A percentile compares a stretch with the other conserved stretches of the same genome.
Conservation (phyloP, 2,797 vertebrate genomes). For the Liparis tanakae region DNA sequence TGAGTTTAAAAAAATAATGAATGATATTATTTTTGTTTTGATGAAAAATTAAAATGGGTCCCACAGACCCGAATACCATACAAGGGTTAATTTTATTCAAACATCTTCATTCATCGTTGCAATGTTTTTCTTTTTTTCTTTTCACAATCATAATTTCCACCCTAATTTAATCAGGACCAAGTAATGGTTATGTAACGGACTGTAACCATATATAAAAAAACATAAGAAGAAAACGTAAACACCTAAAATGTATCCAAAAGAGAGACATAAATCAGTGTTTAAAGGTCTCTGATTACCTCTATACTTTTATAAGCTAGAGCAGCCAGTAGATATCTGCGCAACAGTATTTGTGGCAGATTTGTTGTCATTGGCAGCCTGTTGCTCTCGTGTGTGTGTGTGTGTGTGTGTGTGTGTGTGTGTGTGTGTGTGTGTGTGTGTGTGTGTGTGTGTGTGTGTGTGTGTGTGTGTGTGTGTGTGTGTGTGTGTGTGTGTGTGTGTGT, state of each 20-base stretch:
- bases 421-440: background rate
- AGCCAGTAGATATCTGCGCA: conserved; percentile 22
- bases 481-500: background rate
- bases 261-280: background rate
- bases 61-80: no score
- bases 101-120: no score
- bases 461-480: conserved; percentile 1
- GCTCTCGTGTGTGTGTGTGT: conserved; percentile 6
- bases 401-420: background rate
- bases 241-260: background rate
- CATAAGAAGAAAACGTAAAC: background rate
- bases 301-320: background rate
- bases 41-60: no score
- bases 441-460: background rate
- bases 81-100: no score
- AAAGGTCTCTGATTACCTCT: conserved; percentile 5
- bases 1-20: no score
- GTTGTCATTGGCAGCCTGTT: conserved; percentile 32
- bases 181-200: no score
- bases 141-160: conserved; percentile 9
- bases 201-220: no score
- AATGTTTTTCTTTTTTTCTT: no score
- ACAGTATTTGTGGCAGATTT: conserved; percentile 47
- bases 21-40: no score
- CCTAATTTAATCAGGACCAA: background rate